phyloP scores from a whole-genome alignment of 2,888 invertebrate genomes.

The Colostygia pectinataria region DNA sequence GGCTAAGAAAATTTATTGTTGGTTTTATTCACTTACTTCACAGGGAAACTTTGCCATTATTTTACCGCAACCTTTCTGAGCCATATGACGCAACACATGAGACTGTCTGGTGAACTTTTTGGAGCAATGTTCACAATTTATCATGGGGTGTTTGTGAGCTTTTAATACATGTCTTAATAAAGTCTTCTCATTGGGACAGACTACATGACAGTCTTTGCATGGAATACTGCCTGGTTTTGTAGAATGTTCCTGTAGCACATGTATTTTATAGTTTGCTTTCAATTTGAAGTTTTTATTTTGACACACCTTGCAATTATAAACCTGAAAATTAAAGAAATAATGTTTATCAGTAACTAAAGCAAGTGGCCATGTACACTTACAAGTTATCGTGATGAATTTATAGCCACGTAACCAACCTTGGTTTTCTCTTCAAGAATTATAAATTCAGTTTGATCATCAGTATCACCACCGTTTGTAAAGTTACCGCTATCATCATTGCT shows the following conservation, averaged over 20 bases:
- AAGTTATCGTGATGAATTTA: no score
- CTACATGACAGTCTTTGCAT: constrained; percentile 86
- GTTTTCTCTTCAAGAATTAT: constrained; percentile 8
- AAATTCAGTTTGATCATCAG: constrained; percentile 18
- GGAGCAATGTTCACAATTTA: constrained; percentile 86
- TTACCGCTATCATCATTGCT: constrained; percentile 23
- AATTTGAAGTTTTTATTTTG: constrained; percentile 87
- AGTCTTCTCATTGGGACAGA: constrained; percentile 84
- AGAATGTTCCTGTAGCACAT: constrained; percentile 87
- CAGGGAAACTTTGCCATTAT: constrained; percentile 49
- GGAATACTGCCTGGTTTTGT: constrained; percentile 80
- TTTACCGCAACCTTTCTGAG: constrained; percentile 87
- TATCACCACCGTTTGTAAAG: constrained; percentile 24
- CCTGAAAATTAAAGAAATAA: constrained; percentile 16
- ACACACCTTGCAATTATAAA: constrained; percentile 81
- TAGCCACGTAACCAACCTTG: constrained; percentile 9
- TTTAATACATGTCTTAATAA: constrained; percentile 87
- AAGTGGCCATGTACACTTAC: no score
- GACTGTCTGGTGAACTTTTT: constrained; percentile 89
- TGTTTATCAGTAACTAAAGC: not conserved
- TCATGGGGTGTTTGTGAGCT: constrained; percentile 78
- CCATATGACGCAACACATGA: constrained; percentile 87
- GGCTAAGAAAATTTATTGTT: no score
- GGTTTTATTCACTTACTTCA: constrained; percentile 52
- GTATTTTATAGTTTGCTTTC: constrained; percentile 85